A percentile compares a stretch with the other conserved stretches of the same genome.
Evolutionary conservation across 2,888 invertebrate species (phyloP).

Genomic region (Uropetala carovei): DNA sequence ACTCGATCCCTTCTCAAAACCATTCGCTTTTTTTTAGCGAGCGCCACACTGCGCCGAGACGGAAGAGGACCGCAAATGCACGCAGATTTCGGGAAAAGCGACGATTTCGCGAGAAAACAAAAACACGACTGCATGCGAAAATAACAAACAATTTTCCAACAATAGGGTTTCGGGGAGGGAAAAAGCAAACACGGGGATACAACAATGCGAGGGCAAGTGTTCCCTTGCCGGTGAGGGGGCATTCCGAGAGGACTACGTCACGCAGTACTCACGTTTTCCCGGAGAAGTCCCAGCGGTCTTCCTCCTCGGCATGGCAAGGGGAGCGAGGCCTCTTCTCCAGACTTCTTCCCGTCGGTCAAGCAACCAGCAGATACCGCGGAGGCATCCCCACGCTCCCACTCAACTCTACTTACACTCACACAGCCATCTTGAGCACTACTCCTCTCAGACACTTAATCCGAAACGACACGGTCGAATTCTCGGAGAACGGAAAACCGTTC

Average conservation of each 20-base stretch:
- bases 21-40: neutral
- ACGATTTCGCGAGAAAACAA: neutral
- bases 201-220: neutral
- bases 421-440: conserved; percentile 60
- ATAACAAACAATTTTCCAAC: neutral
- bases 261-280: conserved; percentile 56
- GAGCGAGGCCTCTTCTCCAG: conserved; percentile 27
- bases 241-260: conserved; percentile 43
- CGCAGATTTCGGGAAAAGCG: neutral
- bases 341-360: conserved; percentile 48
- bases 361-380: conserved; percentile 54
- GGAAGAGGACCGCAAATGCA: neutral
- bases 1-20: neutral
- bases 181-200: neutral
- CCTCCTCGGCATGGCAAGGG: conserved; percentile 63
- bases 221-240: conserved; percentile 18
- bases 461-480: conserved; percentile 59
- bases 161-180: neutral
- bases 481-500: conserved; percentile 59
- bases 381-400: conserved; percentile 51
- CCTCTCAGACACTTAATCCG: conserved; percentile 60
- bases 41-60: conserved; percentile 9
- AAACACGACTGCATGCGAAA: neutral
- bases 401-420: conserved; percentile 39
- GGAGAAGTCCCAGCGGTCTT: conserved; percentile 62